These are phyloP conservation scores for Nymphalis polychloros DNA, from an alignment of 2,888 invertebrate genomes.

Conservation along the genomic window DNA sequence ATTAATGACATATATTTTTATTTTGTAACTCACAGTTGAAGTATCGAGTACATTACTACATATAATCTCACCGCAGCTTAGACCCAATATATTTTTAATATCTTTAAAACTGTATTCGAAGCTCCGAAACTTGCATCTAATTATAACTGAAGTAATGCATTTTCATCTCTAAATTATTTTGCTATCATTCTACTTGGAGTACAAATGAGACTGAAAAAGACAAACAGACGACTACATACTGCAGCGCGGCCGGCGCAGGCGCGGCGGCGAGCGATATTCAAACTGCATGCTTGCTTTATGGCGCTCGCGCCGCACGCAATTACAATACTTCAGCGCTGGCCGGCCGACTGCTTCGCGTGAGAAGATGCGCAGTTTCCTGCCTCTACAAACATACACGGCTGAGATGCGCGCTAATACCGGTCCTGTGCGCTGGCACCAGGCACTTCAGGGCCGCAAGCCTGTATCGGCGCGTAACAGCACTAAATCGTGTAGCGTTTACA, in stretches of 20 bases:
- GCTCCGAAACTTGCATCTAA: too few species aligned
- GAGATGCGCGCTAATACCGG: neutral
- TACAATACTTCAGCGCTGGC: constrained; percentile 49
- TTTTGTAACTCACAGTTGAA: too few species aligned
- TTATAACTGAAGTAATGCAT: neutral
- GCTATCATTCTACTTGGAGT: neutral
- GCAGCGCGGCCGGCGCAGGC: constrained; percentile 33
- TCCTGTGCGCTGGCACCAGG: constrained; percentile 8
- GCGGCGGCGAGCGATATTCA: constrained; percentile 48
- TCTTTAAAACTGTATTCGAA: too few species aligned
- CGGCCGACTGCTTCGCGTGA: constrained; percentile 47
- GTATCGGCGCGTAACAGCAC: constrained; percentile 23
- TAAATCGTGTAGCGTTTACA: constrained; percentile 48
- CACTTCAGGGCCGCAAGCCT: neutral
- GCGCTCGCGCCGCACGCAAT: constrained; percentile 54
- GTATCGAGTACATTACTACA: too few species aligned
- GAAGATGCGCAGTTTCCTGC: constrained; percentile 46
- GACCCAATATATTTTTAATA: too few species aligned
- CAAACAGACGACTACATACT: constrained; percentile 43
- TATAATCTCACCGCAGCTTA: too few species aligned
- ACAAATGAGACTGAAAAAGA: neutral
- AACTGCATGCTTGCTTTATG: constrained; percentile 55
- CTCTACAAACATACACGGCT: constrained; percentile 4
- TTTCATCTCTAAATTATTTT: neutral
- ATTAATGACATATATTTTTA: neutral